Conservation (phyloP, 2,888 invertebrate species). For the Cyclophora albipunctata region DNA sequence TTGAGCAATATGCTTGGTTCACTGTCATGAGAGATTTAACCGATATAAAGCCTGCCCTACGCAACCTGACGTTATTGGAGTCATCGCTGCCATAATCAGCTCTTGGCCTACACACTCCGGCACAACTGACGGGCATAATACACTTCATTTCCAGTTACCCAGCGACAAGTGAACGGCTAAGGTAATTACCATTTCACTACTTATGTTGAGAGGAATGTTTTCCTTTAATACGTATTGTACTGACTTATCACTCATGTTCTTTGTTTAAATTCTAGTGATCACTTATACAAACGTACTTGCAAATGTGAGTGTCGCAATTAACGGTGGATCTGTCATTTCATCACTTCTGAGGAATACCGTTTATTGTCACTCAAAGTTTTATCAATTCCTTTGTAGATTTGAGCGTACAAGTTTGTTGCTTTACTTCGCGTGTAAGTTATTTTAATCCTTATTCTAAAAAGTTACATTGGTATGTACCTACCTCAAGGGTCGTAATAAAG, state of each 20-base stretch:
- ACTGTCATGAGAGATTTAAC: conserved; percentile 70
- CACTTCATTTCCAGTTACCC: conserved; percentile 65
- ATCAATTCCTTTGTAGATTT: no score
- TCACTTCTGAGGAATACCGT: no score
- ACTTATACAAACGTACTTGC: no score
- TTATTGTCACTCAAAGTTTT: no score
- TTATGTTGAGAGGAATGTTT: conserved; percentile 16
- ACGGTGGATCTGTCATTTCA: no score
- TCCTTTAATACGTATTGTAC: conserved; percentile 6
- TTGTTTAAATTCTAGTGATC: no score
- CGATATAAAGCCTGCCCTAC: conserved; percentile 63
- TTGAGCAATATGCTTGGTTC: conserved; percentile 70
- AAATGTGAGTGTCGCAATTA: no score
- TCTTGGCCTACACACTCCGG: conserved; percentile 73
- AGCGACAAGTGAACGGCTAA: conserved; percentile 26
- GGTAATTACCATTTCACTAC: conserved; percentile 47
- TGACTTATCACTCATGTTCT: no score
- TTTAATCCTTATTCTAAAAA: no score
- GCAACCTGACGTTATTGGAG: conserved; percentile 60
- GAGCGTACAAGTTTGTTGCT: no score
- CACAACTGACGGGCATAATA: conserved; percentile 71
- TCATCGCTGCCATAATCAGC: conserved; percentile 35
- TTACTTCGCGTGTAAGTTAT: no score
- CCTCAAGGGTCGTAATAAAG: not conserved
- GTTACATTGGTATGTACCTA: not conserved